Base-by-base conservation (phyloP, 2,888 invertebrate species). In the Plebejus argus region DNA sequence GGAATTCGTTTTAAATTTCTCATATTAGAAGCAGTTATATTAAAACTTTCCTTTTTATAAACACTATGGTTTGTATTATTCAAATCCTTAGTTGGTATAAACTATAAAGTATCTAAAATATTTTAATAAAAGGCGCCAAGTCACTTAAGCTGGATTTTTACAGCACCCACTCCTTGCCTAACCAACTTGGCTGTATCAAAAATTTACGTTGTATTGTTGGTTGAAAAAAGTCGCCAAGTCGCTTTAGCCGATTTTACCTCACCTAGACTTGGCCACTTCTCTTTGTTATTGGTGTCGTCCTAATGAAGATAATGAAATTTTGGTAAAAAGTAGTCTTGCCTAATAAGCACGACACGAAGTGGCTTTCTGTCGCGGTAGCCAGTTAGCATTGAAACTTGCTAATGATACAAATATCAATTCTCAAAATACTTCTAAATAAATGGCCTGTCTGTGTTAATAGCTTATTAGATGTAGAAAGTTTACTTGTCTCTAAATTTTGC, bases 301-400 rank as follows among this genome's bases (percentile, higher is more conserved):
- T 90, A 90, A 91, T 89, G 88, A 84, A 81, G 92, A 91, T 94
- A 94, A 94, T 93, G 92, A 92, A 92, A 92, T 90, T 91, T 91
- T 88, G 89, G 88, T 87, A 88, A 90, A 89, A 90, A 89, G 86
- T 83, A 85, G 86, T 85, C 85, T 84, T 84, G 84, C 86, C 87
- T 90, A 91, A 93, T 92, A 93, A 90, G 90, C 90, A 88, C 89
- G 88, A 91, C 92, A 93, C 90, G 93, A 89, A 86, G 83, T 84
- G 82, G 84, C 84, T 86, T 89, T 89, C 88, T 83, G 90, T 88
- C 88, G 87, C 87, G 88, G 86, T 85, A 49, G 83, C 84, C 81
- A 93, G 93, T 94, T 93, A 94, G 91, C 94, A 85, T 87, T 85
- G 83, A 80, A 84, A 91, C 81, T 87, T 93, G 93, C 91, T 92